Percentiles rank a stretch among this genome's conserved stretches.
phyloP scores from a whole-genome alignment of 1,140 invertebrate genomes.

The Limonius californicus region DNA sequence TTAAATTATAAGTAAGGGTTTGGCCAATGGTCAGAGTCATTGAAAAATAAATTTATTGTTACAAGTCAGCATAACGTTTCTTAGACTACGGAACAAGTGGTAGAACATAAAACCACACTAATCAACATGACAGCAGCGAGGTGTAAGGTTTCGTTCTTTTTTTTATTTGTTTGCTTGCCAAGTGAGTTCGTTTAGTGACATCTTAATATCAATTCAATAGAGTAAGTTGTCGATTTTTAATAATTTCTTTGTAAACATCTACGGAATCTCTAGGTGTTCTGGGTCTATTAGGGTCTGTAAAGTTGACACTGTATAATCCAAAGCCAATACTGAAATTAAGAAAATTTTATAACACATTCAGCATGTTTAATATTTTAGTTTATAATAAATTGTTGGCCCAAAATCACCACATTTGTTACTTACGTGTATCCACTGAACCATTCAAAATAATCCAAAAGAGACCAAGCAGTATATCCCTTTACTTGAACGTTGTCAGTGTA shows the following conservation, averaged over 20 bases:
- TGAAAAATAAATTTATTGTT: too few relatives aligned
- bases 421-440: slow-evolving; percentile 18
- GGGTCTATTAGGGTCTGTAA: slow-evolving; percentile 23
- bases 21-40: too few relatives aligned
- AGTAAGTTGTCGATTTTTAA: neutral
- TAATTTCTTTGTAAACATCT: neutral
- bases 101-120: too few relatives aligned
- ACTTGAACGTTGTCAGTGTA: slow-evolving; percentile 12
- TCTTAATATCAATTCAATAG: too few relatives aligned
- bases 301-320: slow-evolving; percentile 29
- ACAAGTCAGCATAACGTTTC: too few relatives aligned
- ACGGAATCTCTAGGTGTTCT: slow-evolving; percentile 27
- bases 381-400: neutral
- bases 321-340: slow-evolving; percentile 21
- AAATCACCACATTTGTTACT: too few relatives aligned
- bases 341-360: neutral
- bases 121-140: too few relatives aligned
- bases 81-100: too few relatives aligned
- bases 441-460: slow-evolving; percentile 19
- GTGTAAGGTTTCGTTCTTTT: too few relatives aligned
- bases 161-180: too few relatives aligned
- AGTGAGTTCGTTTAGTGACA: too few relatives aligned
- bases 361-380: neutral
- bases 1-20: too few relatives aligned
- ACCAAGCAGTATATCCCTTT: slow-evolving; percentile 9